Conservation (phyloP, 2,797 vertebrate genomes). For the Mormyrops boulengeri region DNA sequence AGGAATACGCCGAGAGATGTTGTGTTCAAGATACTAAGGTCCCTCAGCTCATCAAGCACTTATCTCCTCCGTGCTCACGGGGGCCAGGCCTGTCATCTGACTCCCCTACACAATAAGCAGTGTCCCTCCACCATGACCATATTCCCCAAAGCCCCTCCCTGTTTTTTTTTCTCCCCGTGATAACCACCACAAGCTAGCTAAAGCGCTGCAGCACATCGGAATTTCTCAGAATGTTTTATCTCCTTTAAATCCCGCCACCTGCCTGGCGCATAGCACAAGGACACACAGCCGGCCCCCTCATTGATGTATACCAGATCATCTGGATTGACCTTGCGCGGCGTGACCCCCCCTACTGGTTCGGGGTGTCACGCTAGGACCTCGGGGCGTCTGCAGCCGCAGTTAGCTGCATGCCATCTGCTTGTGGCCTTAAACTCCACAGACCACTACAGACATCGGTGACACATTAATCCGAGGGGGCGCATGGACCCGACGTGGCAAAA, state of each 20-base stretch:
- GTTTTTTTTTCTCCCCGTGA: neutral
- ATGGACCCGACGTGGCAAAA: neutral
- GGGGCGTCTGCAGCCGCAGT: neutral
- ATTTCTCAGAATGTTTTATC: neutral
- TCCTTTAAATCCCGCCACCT: neutral
- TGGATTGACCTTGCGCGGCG: neutral
- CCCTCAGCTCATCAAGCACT: constrained; percentile 7
- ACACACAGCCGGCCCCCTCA: neutral
- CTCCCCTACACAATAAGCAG: neutral
- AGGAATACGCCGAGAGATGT: neutral
- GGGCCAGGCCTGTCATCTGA: neutral
- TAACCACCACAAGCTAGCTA: neutral
- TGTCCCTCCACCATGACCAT: neutral
- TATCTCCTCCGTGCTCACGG: neutral
- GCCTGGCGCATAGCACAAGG: neutral
- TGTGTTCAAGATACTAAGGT: neutral
- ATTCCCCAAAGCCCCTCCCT: neutral
- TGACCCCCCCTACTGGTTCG: neutral
- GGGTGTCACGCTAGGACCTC: neutral
- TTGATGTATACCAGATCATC: neutral
- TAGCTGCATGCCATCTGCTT: neutral
- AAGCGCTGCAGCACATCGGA: neutral
- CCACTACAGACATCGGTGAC: neutral
- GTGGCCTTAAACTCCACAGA: neutral
- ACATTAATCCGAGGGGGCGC: neutral